Evolutionary conservation across 1,140 invertebrate genomes (phyloP).

Genomic region (Euura saliciscinereae): DNA sequence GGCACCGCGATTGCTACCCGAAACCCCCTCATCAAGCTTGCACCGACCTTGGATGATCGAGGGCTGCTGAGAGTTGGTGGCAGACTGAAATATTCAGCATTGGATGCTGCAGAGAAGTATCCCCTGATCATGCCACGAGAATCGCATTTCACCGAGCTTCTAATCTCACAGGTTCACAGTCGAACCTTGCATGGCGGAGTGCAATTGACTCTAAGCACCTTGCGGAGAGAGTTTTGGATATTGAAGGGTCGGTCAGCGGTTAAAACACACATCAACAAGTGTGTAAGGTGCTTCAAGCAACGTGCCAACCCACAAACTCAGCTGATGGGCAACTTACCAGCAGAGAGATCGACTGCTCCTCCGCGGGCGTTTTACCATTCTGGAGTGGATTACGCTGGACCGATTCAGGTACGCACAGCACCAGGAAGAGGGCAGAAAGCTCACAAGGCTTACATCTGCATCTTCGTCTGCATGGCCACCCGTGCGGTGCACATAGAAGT

Average conservation of each 20-base stretch:
- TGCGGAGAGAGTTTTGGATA: background rate
- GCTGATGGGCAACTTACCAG: conserved; percentile 16
- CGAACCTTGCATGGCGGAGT: background rate
- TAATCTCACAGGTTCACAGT: background rate
- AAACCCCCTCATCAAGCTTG: conserved; percentile 16
- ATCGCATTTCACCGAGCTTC: background rate
- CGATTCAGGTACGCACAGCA: conserved; percentile 8
- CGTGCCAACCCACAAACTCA: background rate
- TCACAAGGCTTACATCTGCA: conserved; percentile 24
- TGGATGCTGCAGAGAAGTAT: conserved; percentile 4
- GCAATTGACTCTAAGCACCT: background rate
- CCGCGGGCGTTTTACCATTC: conserved; percentile 20
- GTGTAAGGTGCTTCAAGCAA: background rate
- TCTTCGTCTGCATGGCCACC: conserved; percentile 29
- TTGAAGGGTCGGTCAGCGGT: background rate
- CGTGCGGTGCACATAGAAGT: conserved; percentile 36
- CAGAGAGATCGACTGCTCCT: conserved; percentile 17
- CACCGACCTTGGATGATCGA: conserved; percentile 36
- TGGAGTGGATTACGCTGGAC: conserved; percentile 31
- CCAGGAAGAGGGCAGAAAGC: conserved; percentile 5
- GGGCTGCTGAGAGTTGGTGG: conserved; percentile 39
- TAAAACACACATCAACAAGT: background rate
- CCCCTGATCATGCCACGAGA: conserved; percentile 3
- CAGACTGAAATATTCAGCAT: conserved; percentile 23
- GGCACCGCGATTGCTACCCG: background rate